Conservation (phyloP, 2,888 invertebrate genomes). For the Empis stercorea region DNA sequence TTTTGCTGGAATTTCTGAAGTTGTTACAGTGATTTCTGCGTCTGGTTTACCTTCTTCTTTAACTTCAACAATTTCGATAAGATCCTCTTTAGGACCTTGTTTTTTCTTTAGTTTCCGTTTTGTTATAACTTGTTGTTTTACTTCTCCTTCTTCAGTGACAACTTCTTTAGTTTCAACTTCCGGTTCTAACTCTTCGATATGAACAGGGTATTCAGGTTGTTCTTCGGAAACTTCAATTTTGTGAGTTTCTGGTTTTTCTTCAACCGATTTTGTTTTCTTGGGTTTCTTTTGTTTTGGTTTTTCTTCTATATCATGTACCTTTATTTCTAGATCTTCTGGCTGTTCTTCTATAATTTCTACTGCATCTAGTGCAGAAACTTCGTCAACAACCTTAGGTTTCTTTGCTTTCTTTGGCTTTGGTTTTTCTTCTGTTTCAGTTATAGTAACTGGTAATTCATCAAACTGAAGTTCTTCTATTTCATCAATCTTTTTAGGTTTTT, state of each 20-base stretch:
- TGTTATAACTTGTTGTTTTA: conserved; percentile 25
- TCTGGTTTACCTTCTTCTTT: conserved; percentile 16
- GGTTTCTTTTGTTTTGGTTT: conserved; percentile 17
- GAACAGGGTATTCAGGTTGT: conserved; percentile 2
- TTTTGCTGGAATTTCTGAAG: conserved; percentile 12
- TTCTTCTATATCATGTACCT: conserved; percentile 20
- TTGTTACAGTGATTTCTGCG: conserved; percentile 24
- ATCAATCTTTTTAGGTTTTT: conserved; percentile 13
- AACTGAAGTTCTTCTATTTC: conserved; percentile 19
- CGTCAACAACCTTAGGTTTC: conserved; percentile 5
- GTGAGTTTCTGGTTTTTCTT: conserved; percentile 10
- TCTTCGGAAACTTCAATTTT: conserved; percentile 20
- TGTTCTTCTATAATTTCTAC: conserved; percentile 8
- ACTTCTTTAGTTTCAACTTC: conserved; percentile 26
- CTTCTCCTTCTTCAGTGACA: conserved; percentile 25
- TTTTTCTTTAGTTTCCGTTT: conserved; percentile 34
- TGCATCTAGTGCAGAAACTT: background rate
- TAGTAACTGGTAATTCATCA: background rate
- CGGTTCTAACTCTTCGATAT: conserved; percentile 10
- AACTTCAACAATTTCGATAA: conserved; percentile 33
- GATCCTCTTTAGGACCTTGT: conserved; percentile 34
- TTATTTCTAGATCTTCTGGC: conserved; percentile 23
- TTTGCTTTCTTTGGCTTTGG: conserved; percentile 15
- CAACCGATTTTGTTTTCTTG: conserved; percentile 15
- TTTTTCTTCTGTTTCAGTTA: conserved; percentile 8